Evolutionary conservation across 1,140 invertebrate genomes (phyloP).

Genomic region (Aricia agestis): DNA sequence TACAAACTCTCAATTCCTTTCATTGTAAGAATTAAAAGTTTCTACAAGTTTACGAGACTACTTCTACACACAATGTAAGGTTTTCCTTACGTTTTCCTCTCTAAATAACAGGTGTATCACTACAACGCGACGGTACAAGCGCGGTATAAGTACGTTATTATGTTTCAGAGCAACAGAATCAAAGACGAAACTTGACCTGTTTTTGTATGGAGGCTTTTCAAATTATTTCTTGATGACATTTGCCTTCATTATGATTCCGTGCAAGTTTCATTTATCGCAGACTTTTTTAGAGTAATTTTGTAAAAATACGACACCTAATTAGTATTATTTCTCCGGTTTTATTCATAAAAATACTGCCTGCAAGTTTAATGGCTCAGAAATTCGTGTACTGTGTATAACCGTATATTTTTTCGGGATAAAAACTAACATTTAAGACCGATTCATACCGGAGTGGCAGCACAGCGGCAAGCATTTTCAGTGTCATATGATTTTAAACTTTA

Average conservation of each 20-base stretch:
- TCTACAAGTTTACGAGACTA: neutral
- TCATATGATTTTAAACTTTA: too few species aligned
- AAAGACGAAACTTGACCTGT: conserved; percentile 6
- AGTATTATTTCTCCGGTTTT: neutral
- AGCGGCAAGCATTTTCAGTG: too few species aligned
- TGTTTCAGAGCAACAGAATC: neutral
- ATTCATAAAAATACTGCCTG: neutral
- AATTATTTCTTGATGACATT: conserved; percentile 11
- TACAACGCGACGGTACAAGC: neutral
- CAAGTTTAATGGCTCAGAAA: too few species aligned
- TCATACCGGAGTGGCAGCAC: too few species aligned
- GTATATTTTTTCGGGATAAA: too few species aligned
- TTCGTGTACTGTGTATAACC: too few species aligned
- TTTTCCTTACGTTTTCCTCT: neutral
- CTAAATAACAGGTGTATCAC: neutral
- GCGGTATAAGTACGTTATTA: neutral
- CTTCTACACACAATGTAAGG: neutral
- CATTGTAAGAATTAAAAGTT: neutral
- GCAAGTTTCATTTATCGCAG: neutral
- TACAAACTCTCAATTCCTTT: neutral
- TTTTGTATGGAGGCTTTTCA: conserved; percentile 9
- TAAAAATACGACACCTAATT: neutral
- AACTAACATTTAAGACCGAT: too few species aligned
- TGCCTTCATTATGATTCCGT: neutral
- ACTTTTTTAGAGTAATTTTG: neutral